Percentiles rank a stretch among this genome's conserved stretches.
phyloP scores from a whole-genome alignment of 2,113 vertebrate genomes.

The Sus scrofa region T2T-Sscrofa CM000813.6:15143001-15143500 shows the following conservation, averaged over 20 bases:
- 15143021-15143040: neutral
- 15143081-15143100: neutral
- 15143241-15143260: neutral
- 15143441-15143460: no score
- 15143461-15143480: no score
- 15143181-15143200: neutral
- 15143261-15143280: neutral
- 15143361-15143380: no score
- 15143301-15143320: neutral
- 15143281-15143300: neutral
- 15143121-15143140: neutral
- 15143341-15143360: neutral
- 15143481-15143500: no score
- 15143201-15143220: neutral
- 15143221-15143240: neutral
- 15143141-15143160: neutral
- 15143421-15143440: neutral
- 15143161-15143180: neutral
- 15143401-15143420: neutral
- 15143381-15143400: neutral
- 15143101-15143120: neutral
- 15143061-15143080: neutral
- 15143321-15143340: neutral
- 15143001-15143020: accelerated
- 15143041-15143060: neutral